Evolutionary conservation across 2,113 vertebrate genomes (phyloP).

Genomic region (Gymnarchus niloticus): DNA sequence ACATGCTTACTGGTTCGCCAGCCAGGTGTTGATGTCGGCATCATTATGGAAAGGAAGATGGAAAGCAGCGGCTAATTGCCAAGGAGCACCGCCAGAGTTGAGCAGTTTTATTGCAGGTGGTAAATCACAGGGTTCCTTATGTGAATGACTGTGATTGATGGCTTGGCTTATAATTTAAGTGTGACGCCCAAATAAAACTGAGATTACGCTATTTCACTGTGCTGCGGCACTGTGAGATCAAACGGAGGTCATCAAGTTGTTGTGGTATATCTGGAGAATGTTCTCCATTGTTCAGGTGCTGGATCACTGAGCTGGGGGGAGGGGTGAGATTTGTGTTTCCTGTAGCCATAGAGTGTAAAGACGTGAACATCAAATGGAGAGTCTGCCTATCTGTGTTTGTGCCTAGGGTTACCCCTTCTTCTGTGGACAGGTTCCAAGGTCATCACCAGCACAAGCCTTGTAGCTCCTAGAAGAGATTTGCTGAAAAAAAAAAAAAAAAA

Average conservation of each 20-base stretch:
- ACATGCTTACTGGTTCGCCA: not conserved
- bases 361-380: not conserved
- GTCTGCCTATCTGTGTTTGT: constrained; percentile 14
- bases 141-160: constrained; percentile 26
- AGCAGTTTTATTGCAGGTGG: constrained; percentile 10
- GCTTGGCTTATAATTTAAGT: constrained; percentile 30
- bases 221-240: constrained; percentile 9
- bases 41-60: constrained; percentile 10
- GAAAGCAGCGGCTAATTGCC: constrained; percentile 23
- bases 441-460: not conserved
- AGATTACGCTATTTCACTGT: constrained; percentile 33
- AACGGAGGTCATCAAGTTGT: constrained; percentile 29
- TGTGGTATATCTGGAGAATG: not conserved
- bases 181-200: constrained; percentile 27
- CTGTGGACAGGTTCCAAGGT: not conserved
- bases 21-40: constrained; percentile 6
- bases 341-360: not conserved
- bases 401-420: not conserved
- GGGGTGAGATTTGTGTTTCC: not conserved
- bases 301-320: not conserved
- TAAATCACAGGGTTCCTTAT: constrained; percentile 21
- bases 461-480: too few relatives aligned
- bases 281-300: not conserved
- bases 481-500: not conserved
- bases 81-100: not conserved